These are phyloP conservation scores for Cyphomyrus discorhynchus DNA, from an alignment of 2,113 vertebrate genomes.

Conservation along the genomic window DNA sequence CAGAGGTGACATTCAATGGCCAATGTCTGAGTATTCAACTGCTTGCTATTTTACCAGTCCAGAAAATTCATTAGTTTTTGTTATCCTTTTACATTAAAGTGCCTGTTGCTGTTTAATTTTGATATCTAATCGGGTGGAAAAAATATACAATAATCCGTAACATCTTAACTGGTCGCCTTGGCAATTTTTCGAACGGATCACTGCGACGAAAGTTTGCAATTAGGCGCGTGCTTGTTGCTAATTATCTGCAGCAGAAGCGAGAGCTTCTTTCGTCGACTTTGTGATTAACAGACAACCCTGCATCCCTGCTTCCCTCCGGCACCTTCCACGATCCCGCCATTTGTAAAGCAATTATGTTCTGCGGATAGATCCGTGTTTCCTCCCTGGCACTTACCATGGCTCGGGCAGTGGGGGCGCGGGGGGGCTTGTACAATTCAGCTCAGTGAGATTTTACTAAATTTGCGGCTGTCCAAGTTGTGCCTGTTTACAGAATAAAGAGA, in stretches of 20 bases:
- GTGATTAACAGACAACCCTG: slow-evolving; percentile 30
- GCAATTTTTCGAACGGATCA: slow-evolving; percentile 99
- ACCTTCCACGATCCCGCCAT: slow-evolving; percentile 12
- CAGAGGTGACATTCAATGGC: background rate
- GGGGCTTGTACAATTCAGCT: background rate
- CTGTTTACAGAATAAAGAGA: background rate
- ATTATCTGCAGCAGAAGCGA: slow-evolving; percentile 98
- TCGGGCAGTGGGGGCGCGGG: background rate
- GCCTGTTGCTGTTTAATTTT: slow-evolving; percentile 85
- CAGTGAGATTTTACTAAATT: background rate
- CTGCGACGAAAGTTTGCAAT: slow-evolving; percentile 97
- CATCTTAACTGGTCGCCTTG: slow-evolving; percentile 88
- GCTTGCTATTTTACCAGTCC: slow-evolving; percentile 86
- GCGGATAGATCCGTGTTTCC: background rate
- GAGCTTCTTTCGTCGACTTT: slow-evolving; percentile 61
- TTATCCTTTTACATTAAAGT: slow-evolving; percentile 69
- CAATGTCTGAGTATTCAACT: background rate
- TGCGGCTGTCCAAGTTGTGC: background rate
- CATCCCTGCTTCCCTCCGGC: slow-evolving; percentile 45
- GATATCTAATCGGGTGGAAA: slow-evolving; percentile 92
- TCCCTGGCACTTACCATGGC: background rate
- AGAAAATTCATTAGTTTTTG: slow-evolving; percentile 71
- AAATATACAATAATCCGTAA: slow-evolving; percentile 82
- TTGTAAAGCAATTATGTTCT: slow-evolving; percentile 10
- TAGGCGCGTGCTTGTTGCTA: slow-evolving; percentile 99